Percentiles rank a stretch among this genome's conserved stretches.
phyloP scores from a whole-genome alignment of 2,888 invertebrate species.

The Branchipolynoe longqiensis region DNA sequence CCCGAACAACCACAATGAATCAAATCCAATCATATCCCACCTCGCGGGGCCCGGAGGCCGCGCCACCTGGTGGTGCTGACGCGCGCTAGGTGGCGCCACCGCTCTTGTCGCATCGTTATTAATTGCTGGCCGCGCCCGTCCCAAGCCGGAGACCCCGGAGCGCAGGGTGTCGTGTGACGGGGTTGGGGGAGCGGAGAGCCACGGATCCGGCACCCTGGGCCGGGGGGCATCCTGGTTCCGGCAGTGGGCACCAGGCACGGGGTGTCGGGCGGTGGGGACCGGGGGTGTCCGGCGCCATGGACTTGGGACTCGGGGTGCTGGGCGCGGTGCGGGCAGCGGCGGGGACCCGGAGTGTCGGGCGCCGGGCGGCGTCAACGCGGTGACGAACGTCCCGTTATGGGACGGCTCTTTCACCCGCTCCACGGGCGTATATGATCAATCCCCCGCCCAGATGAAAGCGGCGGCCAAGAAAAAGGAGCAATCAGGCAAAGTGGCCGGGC shows the following conservation, averaged over 20 bases:
- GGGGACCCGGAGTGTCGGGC: not conserved
- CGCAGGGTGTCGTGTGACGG: no score
- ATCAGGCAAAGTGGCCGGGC: conserved; percentile 49
- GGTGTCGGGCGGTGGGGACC: no score
- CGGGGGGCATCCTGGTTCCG: no score
- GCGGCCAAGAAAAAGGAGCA: conserved; percentile 26
- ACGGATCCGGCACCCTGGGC: not conserved
- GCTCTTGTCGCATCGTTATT: conserved; percentile 2
- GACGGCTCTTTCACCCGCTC: conserved; percentile 33
- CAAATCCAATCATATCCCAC: conserved; percentile 29
- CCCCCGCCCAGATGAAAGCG: conserved; percentile 28
- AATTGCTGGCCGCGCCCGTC: no score
- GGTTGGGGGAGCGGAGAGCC: not conserved
- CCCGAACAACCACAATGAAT: not conserved
- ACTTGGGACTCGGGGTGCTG: no score
- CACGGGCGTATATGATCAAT: conserved; percentile 45
- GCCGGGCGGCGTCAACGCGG: not conserved
- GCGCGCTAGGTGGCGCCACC: not conserved
- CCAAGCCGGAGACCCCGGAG: not conserved
- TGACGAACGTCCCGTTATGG: conserved; percentile 37
- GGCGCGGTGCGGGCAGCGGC: not conserved
- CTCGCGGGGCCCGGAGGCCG: not conserved
- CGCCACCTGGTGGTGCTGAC: conserved; percentile 5
- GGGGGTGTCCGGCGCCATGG: no score
- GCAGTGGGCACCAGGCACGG: no score